Conservation (phyloP, 2,113 vertebrate species). For the Phrynocephalus versicolor region DNA sequence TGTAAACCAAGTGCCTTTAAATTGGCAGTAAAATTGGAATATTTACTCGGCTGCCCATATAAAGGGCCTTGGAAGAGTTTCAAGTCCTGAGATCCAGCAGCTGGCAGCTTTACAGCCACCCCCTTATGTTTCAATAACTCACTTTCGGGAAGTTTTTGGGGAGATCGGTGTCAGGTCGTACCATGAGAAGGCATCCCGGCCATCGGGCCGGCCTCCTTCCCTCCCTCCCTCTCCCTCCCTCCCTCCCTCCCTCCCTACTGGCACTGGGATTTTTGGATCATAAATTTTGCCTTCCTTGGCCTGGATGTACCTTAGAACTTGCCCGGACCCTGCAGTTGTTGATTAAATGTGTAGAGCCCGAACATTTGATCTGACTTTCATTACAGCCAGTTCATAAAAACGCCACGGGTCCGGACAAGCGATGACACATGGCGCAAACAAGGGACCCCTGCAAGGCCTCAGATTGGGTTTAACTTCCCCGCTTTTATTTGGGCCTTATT, state of each 20-base stretch:
- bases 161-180: constrained; percentile 88
- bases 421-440: constrained; percentile 88
- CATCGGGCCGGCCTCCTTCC: constrained; percentile 61
- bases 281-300: constrained; percentile 79
- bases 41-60: constrained; percentile 88
- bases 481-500: constrained; percentile 76
- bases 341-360: constrained; percentile 78
- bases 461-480: constrained; percentile 82
- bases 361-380: constrained; percentile 96
- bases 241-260: constrained; percentile 57
- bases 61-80: constrained; percentile 87
- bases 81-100: constrained; percentile 85
- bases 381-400: constrained; percentile 99
- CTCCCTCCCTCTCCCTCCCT: too few species aligned
- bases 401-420: constrained; percentile 88
- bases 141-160: constrained; percentile 75
- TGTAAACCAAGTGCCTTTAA: constrained; percentile 94
- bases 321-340: constrained; percentile 71
- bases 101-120: constrained; percentile 83
- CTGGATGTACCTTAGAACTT: constrained; percentile 76
- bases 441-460: constrained; percentile 90
- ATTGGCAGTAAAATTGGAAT: constrained; percentile 91
- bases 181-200: constrained; percentile 67
- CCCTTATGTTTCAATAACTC: constrained; percentile 83
- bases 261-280: constrained; percentile 75